phyloP scores from a whole-genome alignment of 2,113 vertebrate species.

The Oceanodroma tethys region DNA sequence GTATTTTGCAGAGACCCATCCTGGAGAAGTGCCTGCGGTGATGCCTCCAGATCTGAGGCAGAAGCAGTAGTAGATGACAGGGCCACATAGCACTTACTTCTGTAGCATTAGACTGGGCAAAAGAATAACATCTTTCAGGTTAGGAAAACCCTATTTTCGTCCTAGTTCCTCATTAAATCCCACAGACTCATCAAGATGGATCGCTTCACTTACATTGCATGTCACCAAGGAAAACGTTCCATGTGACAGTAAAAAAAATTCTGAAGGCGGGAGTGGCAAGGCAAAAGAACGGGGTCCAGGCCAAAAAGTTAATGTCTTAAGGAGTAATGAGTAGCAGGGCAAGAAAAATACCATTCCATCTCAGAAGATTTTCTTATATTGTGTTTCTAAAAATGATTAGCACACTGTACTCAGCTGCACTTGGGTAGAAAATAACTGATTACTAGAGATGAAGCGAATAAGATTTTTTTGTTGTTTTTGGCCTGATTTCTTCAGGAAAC shows the following conservation, averaged over 20 bases:
- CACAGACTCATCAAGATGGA: background rate
- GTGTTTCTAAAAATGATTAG: background rate
- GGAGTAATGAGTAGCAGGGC: background rate
- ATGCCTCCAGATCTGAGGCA: background rate
- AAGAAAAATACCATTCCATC: background rate
- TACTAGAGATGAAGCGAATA: background rate
- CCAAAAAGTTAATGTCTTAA: background rate
- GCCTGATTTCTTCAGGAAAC: background rate
- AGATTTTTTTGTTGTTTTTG: background rate
- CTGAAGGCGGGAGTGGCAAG: background rate
- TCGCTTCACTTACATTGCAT: background rate
- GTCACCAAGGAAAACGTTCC: background rate
- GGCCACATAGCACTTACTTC: background rate
- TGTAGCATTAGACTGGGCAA: background rate
- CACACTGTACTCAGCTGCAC: background rate
- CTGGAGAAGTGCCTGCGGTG: background rate
- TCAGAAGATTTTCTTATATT: background rate
- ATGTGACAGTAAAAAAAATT: background rate
- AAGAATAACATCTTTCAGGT: background rate
- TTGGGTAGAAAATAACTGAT: background rate
- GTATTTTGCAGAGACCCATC: background rate
- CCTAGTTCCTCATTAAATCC: background rate
- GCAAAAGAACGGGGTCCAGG: fast-evolving
- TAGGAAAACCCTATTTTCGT: background rate
- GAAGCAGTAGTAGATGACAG: background rate